Evolutionary conservation across 2,797 vertebrate genomes (phyloP).

Genomic region (Enteromius radiatus): DNA sequence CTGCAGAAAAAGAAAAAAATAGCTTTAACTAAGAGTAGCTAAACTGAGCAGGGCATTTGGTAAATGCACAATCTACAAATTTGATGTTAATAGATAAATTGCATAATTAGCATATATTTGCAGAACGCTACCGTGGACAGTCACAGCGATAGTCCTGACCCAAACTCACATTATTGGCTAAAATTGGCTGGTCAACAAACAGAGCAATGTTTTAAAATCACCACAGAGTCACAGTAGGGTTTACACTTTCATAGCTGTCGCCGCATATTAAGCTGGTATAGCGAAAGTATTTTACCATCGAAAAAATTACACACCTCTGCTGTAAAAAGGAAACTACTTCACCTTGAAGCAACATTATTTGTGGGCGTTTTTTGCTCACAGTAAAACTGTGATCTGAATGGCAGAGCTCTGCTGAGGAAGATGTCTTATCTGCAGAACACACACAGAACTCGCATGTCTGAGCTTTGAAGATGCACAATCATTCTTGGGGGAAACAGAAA

Average conservation of each 20-base stretch:
- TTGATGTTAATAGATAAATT: neutral
- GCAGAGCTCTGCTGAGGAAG: neutral
- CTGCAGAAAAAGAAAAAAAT: neutral
- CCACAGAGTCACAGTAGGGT: neutral
- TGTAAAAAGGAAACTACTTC: neutral
- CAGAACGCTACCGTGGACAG: neutral
- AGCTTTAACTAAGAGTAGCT: neutral
- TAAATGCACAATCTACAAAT: neutral
- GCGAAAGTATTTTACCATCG: neutral
- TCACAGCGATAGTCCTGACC: too few relatives aligned
- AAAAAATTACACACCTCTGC: neutral
- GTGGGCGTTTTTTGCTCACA: neutral
- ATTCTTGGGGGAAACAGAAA: neutral
- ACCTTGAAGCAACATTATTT: neutral
- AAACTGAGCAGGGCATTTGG: neutral
- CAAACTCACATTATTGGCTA: neutral
- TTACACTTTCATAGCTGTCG: neutral
- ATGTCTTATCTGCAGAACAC: slow-evolving; percentile 11
- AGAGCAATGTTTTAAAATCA: neutral
- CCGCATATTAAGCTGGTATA: neutral
- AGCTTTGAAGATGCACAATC: neutral
- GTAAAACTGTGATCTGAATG: neutral
- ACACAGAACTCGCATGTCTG: neutral
- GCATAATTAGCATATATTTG: neutral
- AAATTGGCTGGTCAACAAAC: neutral